Evolutionary conservation across 2,113 vertebrate species (phyloP).

Genomic region (Mastomys natalensis): DNA sequence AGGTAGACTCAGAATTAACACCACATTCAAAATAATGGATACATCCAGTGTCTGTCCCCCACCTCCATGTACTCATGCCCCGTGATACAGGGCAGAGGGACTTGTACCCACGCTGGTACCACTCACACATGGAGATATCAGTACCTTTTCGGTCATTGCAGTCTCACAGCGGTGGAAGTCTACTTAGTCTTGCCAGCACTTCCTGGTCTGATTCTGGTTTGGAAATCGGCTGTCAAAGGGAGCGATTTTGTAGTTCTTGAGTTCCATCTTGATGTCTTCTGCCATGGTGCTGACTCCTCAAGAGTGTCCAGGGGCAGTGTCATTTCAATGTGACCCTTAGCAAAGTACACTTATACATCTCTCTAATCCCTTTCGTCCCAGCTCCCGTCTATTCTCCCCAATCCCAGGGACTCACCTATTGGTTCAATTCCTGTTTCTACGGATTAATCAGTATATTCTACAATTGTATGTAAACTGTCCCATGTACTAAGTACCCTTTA

Average conservation of each 20-base stretch:
- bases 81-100: not conserved
- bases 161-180: not conserved
- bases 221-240: slow-evolving; percentile 93
- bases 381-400: not conserved
- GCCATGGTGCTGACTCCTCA: slow-evolving; percentile 86
- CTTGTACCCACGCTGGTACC: not conserved
- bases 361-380: not conserved
- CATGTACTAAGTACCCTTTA: not conserved
- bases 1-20: not conserved
- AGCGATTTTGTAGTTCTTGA: slow-evolving; percentile 91
- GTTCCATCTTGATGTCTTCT: slow-evolving; percentile 89
- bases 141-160: not conserved
- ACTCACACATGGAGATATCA: not conserved
- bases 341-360: not conserved
- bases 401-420: not conserved
- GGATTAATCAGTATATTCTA: not conserved
- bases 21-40: not conserved
- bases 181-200: slow-evolving; percentile 93
- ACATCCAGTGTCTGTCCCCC: not conserved
- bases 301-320: not conserved
- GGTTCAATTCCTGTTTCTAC: not conserved
- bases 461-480: not conserved
- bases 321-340: slow-evolving; percentile 79
- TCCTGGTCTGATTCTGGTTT: slow-evolving; percentile 93
- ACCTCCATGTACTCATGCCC: not conserved